Base-by-base conservation (phyloP, 2,888 invertebrate species). In the Apamea anceps region DNA sequence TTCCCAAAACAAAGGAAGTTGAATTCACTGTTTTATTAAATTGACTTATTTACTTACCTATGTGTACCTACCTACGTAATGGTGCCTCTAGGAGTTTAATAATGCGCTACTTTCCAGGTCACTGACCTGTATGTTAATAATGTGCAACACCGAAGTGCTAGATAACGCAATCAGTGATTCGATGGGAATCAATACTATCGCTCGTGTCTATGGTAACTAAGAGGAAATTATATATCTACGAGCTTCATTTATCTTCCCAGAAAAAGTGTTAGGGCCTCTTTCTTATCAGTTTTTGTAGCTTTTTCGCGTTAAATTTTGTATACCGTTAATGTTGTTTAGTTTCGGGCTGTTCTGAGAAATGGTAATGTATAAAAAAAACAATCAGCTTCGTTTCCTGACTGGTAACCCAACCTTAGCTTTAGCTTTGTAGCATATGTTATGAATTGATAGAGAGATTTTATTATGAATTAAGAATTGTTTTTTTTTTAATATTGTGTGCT, bases 61-160 rank as follows among this genome's bases (percentile, higher is more conserved):
- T 18, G 3, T 51, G 51, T n/a, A 42, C 0, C 4, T 18, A 12
- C 7, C 51, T 62, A 45, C 18, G 8, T 32, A 18, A 10, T 42
- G 13, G 6, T 57, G 48, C 15, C 48, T 77, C n/a, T 15, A 66
- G 15, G 51, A 51, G 60, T 51, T 66, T 63, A 21, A 68, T 82
- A 85, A 75, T 76, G 65, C 60, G 21, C 45, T 79, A 72, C 45
- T 70, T 77, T 82, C 76, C 75, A 60, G 74, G 62, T 78, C 86
- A 88, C 32, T 85, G 82, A 77, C 48, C 51, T 65, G 68, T 37
- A 60, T 74, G 66, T 37, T 45, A 57, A 63, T 76, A 78, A 70
- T 73, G 63, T 81, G 65, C 37, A 75, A 63, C n/a, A 75, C 25
- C n/a, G 15, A 75, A 65, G 28, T 70, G 48, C 66, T 28, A 72